Evolutionary conservation across 2,888 invertebrate species (phyloP), one percentile per base, ranked within the genome.

Genomic region (Clepsis dumicolana): DNA sequence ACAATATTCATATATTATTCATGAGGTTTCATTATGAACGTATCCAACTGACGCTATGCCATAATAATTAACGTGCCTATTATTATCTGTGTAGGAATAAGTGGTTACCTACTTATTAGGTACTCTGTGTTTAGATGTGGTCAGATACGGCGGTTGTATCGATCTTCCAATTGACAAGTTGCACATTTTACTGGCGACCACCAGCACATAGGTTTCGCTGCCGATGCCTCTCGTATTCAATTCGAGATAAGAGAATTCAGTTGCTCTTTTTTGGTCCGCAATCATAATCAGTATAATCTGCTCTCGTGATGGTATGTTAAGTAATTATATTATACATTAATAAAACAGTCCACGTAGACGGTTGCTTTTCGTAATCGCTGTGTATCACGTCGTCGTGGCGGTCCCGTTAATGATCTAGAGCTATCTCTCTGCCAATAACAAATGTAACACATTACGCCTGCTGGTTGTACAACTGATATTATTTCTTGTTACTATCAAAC

Each of bases 1-100:
- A 81, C 71, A 73, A 77, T 73, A 79, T 82, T 84, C 77, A 84
- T 85, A 75, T 73, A 71, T 73, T 88, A 86, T 87, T 85, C 85
- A 85, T 84, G 74, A 81, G 83, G 84, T 87, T 84, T 87, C 86
- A 88, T 88, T 85, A 86, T 69, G 66, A 76, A 82, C 71, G 77
- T 80, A 81, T 80, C 80, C 82, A 80, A 82, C 85, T 81, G 86
- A 81, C 79, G 81, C 74, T 78, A 73, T 74, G 73, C 80, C 59
- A 72, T 71, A 63, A 56, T 69, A 84, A 85, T 87, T 85, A 87
- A 79, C 80, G 81, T 78, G 78, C 79, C 84, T 86, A 83, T 85
- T 82, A 86, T 85, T 89, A 86, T 80, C 77, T 72, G 75, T 77
- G 79, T 82, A 78, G 74, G 81, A 82, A 80, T 82, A 59, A 64